Evolutionary conservation across 2,888 invertebrate genomes (phyloP).

Genomic region (Tachina lurida): DNA sequence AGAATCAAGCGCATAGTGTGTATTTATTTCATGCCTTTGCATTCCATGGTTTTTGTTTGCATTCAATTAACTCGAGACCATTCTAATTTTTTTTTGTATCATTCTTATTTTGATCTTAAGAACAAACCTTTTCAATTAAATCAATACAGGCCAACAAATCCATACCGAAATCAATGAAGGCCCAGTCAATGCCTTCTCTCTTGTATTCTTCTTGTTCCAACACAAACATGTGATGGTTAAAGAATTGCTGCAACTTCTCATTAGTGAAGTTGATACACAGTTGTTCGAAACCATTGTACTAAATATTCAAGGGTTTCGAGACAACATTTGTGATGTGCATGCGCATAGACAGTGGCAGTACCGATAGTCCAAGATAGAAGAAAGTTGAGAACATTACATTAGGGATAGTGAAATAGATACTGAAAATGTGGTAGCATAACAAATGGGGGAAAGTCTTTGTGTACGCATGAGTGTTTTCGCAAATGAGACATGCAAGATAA

Average conservation of each 20-base stretch:
- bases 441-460: constrained; percentile 24
- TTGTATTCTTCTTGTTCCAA: constrained; percentile 99
- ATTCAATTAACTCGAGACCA: constrained; percentile 50
- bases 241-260: constrained; percentile 99
- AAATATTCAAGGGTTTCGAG: constrained; percentile 72
- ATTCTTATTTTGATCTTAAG: constrained; percentile 20
- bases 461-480: constrained; percentile 16
- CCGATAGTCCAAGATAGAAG: constrained; percentile 34
- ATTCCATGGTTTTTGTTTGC: constrained; percentile 29
- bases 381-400: constrained; percentile 26
- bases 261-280: constrained; percentile 99
- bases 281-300: constrained; percentile 99
- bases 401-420: background rate
- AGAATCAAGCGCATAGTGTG: background rate
- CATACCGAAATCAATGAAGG: constrained; percentile 99
- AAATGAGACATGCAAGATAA: constrained; percentile 25
- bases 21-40: constrained; percentile 26
- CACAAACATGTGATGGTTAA: constrained; percentile 99
- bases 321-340: constrained; percentile 2
- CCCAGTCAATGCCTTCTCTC: constrained; percentile 98
- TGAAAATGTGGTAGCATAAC: background rate
- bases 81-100: background rate
- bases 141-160: constrained; percentile 99
- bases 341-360: constrained; percentile 15
- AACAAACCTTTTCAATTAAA: constrained; percentile 95